A percentile compares a stretch with the other conserved stretches of the same genome.
Evolutionary conservation across 2,888 invertebrate species (phyloP).

Genomic region (Hipparchia sbordonii): DNA sequence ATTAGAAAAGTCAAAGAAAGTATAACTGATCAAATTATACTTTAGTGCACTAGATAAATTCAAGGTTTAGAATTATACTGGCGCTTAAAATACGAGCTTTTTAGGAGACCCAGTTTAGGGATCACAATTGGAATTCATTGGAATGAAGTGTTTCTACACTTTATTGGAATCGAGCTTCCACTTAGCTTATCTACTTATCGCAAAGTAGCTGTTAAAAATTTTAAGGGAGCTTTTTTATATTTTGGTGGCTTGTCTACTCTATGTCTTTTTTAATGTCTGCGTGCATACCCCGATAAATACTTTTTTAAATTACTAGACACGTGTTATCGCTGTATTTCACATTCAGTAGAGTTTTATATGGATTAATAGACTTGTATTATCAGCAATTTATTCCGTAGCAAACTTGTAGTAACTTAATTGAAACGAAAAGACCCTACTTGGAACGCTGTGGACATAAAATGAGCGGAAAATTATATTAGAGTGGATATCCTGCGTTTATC

Average conservation of each 20-base stretch:
- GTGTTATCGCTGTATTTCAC: background rate
- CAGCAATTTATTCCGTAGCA: background rate
- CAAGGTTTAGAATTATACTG: too few relatives aligned
- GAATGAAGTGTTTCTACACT: too few relatives aligned
- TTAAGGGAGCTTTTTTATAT: background rate
- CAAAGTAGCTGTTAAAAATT: too few relatives aligned
- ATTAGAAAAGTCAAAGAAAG: too few relatives aligned
- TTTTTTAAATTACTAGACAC: background rate
- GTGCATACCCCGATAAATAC: background rate
- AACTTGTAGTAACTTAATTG: conserved; percentile 1
- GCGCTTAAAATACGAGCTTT: too few relatives aligned
- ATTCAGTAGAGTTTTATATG: background rate
- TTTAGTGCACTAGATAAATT: too few relatives aligned
- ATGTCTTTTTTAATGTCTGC: background rate
- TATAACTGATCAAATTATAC: too few relatives aligned
- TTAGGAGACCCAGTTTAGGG: too few relatives aligned
- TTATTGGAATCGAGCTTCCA: too few relatives aligned
- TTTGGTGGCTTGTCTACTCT: background rate
- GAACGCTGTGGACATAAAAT: background rate
- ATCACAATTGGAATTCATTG: too few relatives aligned
- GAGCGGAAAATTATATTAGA: background rate
- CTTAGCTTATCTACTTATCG: too few relatives aligned
- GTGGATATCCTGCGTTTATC: background rate
- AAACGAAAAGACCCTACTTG: background rate
- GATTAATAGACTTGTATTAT: background rate